Evolutionary conservation across 1,140 invertebrate species (phyloP).

Genomic region (Bombus confusus): DNA sequence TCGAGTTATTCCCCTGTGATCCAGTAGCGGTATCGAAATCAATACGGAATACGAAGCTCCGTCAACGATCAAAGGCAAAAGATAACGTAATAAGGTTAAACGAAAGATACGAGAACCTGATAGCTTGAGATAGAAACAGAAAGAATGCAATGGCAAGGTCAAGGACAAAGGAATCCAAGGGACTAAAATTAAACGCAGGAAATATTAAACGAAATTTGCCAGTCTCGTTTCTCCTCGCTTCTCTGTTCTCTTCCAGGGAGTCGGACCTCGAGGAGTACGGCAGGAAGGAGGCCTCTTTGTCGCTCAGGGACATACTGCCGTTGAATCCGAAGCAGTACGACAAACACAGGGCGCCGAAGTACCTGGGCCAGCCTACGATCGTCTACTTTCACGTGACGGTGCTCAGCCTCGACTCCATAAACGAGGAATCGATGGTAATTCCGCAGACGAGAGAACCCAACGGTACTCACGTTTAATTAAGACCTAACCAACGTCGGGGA

Average conservation of each 20-base stretch:
- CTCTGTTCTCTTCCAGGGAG: conserved; percentile 70
- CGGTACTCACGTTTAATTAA: conserved; percentile 20
- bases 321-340: conserved; percentile 93
- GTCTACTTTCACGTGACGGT: conserved; percentile 96
- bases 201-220: background rate
- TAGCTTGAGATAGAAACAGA: background rate
- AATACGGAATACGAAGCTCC: background rate
- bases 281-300: conserved; percentile 83
- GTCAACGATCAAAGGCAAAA: background rate
- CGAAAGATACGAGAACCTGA: background rate
- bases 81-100: background rate
- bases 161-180: background rate
- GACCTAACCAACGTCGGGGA: background rate
- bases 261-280: conserved; percentile 79
- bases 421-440: conserved; percentile 95
- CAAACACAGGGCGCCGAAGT: conserved; percentile 94
- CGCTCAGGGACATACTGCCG: conserved; percentile 91
- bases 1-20: background rate
- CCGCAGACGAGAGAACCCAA: conserved; percentile 8
- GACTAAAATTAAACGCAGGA: background rate
- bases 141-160: background rate
- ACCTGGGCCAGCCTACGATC: conserved; percentile 91
- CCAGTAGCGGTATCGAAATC: background rate
- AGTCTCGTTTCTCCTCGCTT: conserved; percentile 50
- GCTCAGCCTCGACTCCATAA: conserved; percentile 93